phyloP scores from a whole-genome alignment of 2,888 invertebrate genomes.

The Pandemis heparana region DNA sequence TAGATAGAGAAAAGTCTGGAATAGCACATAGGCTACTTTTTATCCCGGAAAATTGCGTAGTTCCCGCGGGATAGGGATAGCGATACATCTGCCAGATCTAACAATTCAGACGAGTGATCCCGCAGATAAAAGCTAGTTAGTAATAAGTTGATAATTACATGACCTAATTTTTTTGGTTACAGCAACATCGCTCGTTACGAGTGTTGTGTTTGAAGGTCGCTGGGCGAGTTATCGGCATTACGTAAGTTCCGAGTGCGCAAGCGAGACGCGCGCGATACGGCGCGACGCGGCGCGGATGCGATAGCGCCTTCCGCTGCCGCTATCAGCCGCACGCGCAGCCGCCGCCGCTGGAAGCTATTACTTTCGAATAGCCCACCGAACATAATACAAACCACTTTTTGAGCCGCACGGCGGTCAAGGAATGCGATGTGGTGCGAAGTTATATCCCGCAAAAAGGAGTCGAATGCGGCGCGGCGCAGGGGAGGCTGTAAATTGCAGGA shows the following conservation, averaged over 20 bases:
- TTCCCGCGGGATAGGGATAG: no score
- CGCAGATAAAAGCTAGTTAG: no score
- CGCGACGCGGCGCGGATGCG: slow-evolving; percentile 32
- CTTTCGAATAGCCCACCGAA: background rate
- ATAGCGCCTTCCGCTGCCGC: slow-evolving; percentile 37
- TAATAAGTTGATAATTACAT: background rate
- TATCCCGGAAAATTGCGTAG: no score
- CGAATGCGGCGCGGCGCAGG: slow-evolving; percentile 13
- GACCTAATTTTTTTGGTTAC: background rate
- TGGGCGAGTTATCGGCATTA: background rate
- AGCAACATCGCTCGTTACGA: background rate
- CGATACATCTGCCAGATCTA: no score
- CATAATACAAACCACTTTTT: slow-evolving; percentile 27
- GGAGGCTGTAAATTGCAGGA: slow-evolving; percentile 26
- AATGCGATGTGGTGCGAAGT: slow-evolving; percentile 12
- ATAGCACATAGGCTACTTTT: no score
- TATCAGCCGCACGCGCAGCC: slow-evolving; percentile 17
- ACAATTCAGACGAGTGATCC: no score
- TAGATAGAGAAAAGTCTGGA: no score
- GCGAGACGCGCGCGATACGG: slow-evolving; percentile 14
- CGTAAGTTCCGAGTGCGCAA: slow-evolving; percentile 11
- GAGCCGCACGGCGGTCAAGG: slow-evolving; percentile 1
- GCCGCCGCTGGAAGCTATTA: slow-evolving; percentile 17
- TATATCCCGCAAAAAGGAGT: slow-evolving; percentile 23
- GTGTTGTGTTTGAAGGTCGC: slow-evolving; percentile 2